Conservation (phyloP, 2,113 vertebrate species). For the Carlito syrichta region DNA sequence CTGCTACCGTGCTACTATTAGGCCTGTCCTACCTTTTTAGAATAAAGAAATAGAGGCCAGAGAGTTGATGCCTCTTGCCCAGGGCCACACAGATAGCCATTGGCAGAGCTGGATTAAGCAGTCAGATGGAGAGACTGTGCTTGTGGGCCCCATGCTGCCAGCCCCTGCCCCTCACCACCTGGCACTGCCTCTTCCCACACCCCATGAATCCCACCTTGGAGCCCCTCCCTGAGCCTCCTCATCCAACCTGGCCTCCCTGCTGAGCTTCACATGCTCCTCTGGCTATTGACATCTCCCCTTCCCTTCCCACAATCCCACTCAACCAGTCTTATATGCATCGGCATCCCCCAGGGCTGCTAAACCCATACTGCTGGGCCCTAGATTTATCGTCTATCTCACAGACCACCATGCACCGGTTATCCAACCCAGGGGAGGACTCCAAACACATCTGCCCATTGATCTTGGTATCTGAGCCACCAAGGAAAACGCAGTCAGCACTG, state of each 20-base stretch:
- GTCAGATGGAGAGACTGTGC: neutral
- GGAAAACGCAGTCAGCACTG: neutral
- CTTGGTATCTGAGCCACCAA: neutral
- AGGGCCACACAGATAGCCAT: neutral
- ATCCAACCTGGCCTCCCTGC: too few species aligned
- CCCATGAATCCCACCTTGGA: neutral
- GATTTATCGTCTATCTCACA: neutral
- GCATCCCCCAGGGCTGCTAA: neutral
- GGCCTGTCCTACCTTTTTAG: neutral
- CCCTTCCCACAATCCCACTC: neutral
- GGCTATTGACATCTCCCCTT: too few species aligned
- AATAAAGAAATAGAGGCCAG: neutral
- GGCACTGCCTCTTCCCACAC: accelerated
- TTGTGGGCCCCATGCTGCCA: neutral
- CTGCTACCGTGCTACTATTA: accelerated
- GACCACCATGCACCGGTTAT: neutral
- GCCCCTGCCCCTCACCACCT: too few species aligned
- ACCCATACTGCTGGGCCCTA: neutral
- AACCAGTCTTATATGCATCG: neutral
- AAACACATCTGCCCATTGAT: too few species aligned
- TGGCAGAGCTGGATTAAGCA: neutral
- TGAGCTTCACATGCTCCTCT: neutral
- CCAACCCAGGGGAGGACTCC: too few species aligned
- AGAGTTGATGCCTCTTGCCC: neutral
- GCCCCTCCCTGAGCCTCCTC: neutral